Conservation (phyloP, 2,113 vertebrate species). For the Aplodontia rufa region DNA sequence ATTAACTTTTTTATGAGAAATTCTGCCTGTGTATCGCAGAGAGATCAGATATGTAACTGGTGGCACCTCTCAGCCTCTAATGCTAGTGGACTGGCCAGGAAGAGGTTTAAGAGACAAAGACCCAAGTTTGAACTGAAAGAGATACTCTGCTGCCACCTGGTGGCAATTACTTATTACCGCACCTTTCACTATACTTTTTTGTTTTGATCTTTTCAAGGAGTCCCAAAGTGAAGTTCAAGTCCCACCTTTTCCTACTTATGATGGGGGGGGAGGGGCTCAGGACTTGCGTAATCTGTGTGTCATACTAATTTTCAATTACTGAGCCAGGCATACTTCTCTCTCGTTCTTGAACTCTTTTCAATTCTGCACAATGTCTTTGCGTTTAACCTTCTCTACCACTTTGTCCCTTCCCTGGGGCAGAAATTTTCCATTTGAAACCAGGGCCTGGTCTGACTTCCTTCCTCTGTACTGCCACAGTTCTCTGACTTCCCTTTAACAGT, state of each 20-base stretch:
- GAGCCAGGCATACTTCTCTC: background rate
- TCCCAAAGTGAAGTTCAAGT: background rate
- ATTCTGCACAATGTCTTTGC: background rate
- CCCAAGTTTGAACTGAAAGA: background rate
- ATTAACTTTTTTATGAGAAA: background rate
- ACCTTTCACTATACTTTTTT: background rate
- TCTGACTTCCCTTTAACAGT: background rate
- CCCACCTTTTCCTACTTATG: background rate
- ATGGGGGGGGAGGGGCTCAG: background rate
- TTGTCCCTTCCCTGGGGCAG: background rate
- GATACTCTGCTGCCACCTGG: constrained; percentile 61
- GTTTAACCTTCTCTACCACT: background rate
- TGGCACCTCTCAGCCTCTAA: background rate
- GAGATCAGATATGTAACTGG: background rate
- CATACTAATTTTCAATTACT: background rate
- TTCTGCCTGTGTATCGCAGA: background rate
- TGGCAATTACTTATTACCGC: background rate
- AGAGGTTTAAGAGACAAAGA: background rate
- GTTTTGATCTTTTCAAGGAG: background rate
- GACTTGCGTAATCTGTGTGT: background rate
- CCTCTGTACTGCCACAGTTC: background rate
- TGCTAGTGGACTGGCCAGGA: background rate
- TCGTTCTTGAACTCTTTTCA: background rate
- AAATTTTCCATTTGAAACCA: background rate
- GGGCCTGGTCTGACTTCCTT: background rate